These are phyloP conservation scores for Altica lythri DNA, from an alignment of 2,888 invertebrate species.

Conservation along the genomic window DNA sequence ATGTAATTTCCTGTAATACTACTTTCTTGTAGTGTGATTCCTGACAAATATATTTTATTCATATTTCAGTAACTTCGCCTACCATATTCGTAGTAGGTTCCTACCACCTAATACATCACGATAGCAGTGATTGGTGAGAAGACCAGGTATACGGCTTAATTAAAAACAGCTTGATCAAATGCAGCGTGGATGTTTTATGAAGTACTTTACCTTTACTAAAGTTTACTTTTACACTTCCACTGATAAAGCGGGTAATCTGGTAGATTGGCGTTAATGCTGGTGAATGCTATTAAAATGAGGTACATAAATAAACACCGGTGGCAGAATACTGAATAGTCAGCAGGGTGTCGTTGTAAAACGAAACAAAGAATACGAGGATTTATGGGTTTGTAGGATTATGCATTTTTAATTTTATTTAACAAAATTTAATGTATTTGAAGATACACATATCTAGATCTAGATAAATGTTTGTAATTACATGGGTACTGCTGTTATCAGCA, in stretches of 20 bases:
- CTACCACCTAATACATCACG: conserved; percentile 1
- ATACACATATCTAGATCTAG: too few species aligned
- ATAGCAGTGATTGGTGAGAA: conserved; percentile 35
- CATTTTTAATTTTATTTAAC: too few species aligned
- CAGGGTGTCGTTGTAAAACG: neutral
- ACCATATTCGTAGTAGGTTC: neutral
- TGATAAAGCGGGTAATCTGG: conserved; percentile 33
- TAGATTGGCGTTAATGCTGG: conserved; percentile 27
- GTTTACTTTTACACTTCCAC: conserved; percentile 33
- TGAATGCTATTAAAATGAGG: conserved; percentile 18
- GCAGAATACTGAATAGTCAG: neutral
- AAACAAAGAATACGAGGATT: too few species aligned
- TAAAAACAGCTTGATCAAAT: conserved; percentile 42
- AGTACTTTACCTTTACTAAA: conserved; percentile 37
- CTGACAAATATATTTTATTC: neutral
- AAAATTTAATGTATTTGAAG: too few species aligned
- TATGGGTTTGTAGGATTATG: too few species aligned
- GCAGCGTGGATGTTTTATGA: conserved; percentile 43
- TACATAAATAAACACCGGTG: conserved; percentile 5
- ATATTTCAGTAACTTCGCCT: neutral
- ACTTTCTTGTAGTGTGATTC: neutral
- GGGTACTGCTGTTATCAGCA: too few species aligned
- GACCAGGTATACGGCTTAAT: conserved; percentile 40
- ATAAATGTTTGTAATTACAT: too few species aligned
- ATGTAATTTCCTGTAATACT: too few species aligned